Evolutionary conservation across 2,113 vertebrate genomes (phyloP).

Genomic region (Hymenochirus boettgeri): DNA sequence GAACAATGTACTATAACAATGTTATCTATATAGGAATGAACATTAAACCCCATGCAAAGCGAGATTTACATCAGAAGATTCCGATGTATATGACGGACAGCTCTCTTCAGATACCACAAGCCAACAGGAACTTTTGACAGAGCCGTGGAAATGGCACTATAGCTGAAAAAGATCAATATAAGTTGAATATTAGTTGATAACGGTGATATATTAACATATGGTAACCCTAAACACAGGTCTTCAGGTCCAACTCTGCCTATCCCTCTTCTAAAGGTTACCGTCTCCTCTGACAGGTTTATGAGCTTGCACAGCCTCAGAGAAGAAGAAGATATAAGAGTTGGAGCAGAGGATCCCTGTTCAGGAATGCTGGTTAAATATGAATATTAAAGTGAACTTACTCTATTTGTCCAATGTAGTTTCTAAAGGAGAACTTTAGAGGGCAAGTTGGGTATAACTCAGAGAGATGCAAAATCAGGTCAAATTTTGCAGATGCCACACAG

Average conservation of each 20-base stretch:
- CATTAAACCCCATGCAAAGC: too few species aligned
- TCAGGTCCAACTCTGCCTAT: not conserved
- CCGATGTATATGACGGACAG: conserved; percentile 52
- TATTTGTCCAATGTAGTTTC: conserved; percentile 53
- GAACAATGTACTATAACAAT: too few species aligned
- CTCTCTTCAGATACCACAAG: conserved; percentile 60
- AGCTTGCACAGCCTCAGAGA: too few species aligned
- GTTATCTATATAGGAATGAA: too few species aligned
- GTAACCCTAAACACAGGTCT: too few species aligned
- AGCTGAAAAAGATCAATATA: conserved; percentile 49
- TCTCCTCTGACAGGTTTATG: too few species aligned
- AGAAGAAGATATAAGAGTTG: too few species aligned
- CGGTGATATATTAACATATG: too few species aligned
- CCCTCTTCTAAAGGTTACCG: too few species aligned
- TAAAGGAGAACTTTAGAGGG: conserved; percentile 53
- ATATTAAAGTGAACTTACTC: conserved; percentile 64
- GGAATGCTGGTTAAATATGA: too few species aligned
- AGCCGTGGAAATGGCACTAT: conserved; percentile 54
- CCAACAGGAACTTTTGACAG: conserved; percentile 55
- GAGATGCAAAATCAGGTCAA: conserved; percentile 59
- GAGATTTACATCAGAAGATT: conserved; percentile 48
- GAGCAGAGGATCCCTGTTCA: too few species aligned
- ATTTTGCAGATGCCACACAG: conserved; percentile 58
- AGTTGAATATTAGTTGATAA: too few species aligned
- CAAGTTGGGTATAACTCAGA: conserved; percentile 56